phyloP scores from a whole-genome alignment of 1,140 invertebrate species.

The Papilio helenus region DNA sequence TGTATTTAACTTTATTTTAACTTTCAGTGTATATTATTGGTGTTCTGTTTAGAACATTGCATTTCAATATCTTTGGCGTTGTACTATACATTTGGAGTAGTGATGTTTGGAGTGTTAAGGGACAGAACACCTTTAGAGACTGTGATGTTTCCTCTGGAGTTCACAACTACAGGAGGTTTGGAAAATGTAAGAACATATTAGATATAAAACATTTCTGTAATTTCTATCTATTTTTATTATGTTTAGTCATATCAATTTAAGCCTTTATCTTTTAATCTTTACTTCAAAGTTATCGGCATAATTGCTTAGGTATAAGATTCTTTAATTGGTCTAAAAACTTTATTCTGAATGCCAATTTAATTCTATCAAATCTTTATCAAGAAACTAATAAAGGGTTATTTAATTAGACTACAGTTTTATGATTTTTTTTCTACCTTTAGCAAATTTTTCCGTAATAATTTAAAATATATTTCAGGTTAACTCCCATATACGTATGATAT shows the following conservation, averaged over 20 bases:
- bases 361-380: no score
- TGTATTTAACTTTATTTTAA: neutral
- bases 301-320: neutral
- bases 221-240: neutral
- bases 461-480: slow-evolving; percentile 73
- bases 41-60: slow-evolving; percentile 73
- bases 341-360: no score
- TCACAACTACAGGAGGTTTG: slow-evolving; percentile 87
- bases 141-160: slow-evolving; percentile 87
- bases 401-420: no score
- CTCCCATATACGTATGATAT: slow-evolving; percentile 84
- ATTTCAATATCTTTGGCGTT: slow-evolving; percentile 70
- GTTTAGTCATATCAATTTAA: no score
- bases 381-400: no score
- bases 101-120: slow-evolving; percentile 85
- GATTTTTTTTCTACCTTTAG: no score
- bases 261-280: no score
- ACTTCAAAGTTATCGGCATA: neutral
- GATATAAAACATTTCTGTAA: no score
- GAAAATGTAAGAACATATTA: slow-evolving; percentile 77
- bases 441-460: no score
- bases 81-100: slow-evolving; percentile 85
- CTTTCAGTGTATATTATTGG: slow-evolving; percentile 61
- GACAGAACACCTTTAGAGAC: slow-evolving; percentile 82
- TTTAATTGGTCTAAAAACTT: no score